Evolutionary conservation across 2,113 vertebrate genomes (phyloP).

Genomic region (Rhinolophus ferrumequinum): DNA sequence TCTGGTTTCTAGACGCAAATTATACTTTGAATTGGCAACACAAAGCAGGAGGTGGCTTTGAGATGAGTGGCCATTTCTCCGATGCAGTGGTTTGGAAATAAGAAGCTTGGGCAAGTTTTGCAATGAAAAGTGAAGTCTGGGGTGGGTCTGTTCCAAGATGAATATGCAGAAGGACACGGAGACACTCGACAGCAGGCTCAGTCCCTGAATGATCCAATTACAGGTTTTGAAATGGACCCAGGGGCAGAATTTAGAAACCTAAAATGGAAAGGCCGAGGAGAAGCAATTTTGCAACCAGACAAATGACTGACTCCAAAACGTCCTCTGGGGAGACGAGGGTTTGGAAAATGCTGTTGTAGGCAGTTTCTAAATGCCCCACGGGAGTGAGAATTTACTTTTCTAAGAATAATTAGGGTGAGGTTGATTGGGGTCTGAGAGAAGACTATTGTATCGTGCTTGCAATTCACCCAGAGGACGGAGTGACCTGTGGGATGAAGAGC

Average conservation of each 20-base stretch:
- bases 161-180: not conserved
- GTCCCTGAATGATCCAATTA: constrained; percentile 45
- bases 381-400: constrained; percentile 17
- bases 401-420: constrained; percentile 12
- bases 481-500: not conserved
- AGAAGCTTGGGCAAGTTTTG: not conserved
- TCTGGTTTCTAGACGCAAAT: constrained; percentile 12
- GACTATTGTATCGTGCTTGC: not conserved
- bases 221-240: constrained; percentile 60
- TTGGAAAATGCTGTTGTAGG: constrained; percentile 34
- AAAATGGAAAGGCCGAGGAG: constrained; percentile 36
- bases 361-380: not conserved
- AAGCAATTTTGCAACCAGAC: constrained; percentile 62
- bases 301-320: constrained; percentile 33
- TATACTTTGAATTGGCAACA: constrained; percentile 3
- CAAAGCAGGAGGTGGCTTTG: not conserved
- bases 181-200: not conserved
- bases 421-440: not conserved
- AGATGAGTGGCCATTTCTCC: not conserved
- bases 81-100: constrained; percentile 49
- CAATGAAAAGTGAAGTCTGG: constrained; percentile 37
- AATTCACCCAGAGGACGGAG: not conserved
- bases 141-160: constrained; percentile 26
- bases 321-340: not conserved
- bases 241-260: constrained; percentile 63